Base-by-base conservation (phyloP, 2,888 invertebrate genomes). In the Aspidiotus destructor region DNA sequence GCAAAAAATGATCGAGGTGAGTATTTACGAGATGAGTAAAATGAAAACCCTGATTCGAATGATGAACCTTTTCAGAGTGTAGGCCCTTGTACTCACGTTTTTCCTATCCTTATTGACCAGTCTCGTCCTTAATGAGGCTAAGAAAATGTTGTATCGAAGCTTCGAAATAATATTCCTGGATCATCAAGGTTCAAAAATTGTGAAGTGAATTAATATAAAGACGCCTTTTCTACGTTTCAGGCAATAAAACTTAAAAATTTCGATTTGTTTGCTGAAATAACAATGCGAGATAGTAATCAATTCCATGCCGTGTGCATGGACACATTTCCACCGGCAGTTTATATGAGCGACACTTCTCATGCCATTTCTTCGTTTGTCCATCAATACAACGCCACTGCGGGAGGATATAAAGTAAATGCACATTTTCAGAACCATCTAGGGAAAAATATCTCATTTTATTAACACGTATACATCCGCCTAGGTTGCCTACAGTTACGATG, bases 401-500 rank as follows among this genome's bases (percentile, higher is more conserved):
- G 85, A n/a, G 77, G 80, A 71, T 77, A 79, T 16, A 87, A 85
- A 79, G 88, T 85, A 76, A 64, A 40, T 44, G n/a, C 28, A 11
- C 17, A 15, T 8, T 64, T n/a, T 17, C n/a, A 10, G 42, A 6
- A 62, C 1, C 6, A 13, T 48, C 6, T 48, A 6, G 48, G 6
- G 48, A 48, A 48, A 41, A 41, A 40, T 10, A 40, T 10, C 61
- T 61, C 11, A 5, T 13, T 40, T 61, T 10, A 41, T 41, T 15
- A 28, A 28, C 28, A 28, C 5, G 2, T 28, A 5, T 17, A 11
- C 7, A 28, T 15, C 41, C 15, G 40, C 41, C 7, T 61, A 86
- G 85, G 83, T 92, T 8, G 94, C 95, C 0, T 99, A 99, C 77
- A 97, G 98, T 15, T 99, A 93, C 81, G 99, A 99, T 83, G 99